phyloP scores from a whole-genome alignment of 2,797 vertebrate genomes.

The Pipistrellus kuhlii region DNA sequence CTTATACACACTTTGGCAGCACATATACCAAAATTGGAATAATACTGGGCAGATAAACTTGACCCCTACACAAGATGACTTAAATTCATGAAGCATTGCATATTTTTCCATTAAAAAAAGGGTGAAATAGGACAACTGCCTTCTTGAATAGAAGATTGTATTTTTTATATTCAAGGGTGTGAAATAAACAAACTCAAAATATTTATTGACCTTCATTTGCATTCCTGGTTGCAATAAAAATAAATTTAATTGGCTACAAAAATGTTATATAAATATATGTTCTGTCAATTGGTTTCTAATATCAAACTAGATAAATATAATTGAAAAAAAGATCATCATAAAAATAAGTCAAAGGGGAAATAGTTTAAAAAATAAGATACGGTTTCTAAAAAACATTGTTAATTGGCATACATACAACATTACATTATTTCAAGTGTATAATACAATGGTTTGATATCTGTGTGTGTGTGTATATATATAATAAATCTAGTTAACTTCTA shows the following conservation, averaged over 20 bases:
- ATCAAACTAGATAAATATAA: neutral
- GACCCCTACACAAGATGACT: neutral
- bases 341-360: constrained; percentile 25
- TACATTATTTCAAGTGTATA: neutral
- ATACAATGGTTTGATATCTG: neutral
- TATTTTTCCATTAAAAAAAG: neutral
- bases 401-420: neutral
- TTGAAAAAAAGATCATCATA: constrained; percentile 27
- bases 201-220: neutral
- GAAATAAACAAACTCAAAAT: constrained; percentile 2
- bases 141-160: neutral
- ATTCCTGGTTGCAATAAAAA: constrained; percentile 13
- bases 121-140: neutral
- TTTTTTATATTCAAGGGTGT: neutral
- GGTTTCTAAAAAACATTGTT: neutral
- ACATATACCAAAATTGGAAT: neutral
- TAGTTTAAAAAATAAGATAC: constrained; percentile 11
- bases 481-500: neutral
- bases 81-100: neutral
- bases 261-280: neutral
- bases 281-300: neutral
- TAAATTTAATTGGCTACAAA: neutral
- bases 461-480: too few species aligned
- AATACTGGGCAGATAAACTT: neutral
- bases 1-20: neutral